Percentiles rank a stretch among this genome's conserved stretches.
Conservation (phyloP, 2,797 vertebrate genomes). For the Myotis vivesi region DNA sequence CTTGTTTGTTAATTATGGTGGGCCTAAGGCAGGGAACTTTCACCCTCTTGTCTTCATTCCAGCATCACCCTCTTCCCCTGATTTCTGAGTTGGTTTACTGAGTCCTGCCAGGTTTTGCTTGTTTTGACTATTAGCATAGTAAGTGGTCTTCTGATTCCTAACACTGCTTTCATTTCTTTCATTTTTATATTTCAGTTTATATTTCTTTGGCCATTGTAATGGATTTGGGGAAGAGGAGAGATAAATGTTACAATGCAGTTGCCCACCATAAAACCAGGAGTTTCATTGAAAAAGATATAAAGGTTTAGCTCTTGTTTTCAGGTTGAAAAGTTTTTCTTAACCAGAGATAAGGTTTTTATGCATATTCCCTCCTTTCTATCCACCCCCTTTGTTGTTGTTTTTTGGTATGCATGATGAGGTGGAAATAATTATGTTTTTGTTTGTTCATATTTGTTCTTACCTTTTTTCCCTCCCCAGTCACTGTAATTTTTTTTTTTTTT, state of each 20-base stretch:
- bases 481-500: background rate
- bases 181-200: background rate
- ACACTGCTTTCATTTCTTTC: background rate
- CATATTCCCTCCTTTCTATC: background rate
- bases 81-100: background rate
- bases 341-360: background rate
- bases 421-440: background rate
- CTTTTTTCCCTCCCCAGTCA: background rate
- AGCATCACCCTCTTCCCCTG: background rate
- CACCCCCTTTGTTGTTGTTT: background rate
- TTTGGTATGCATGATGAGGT: background rate
- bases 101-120: background rate
- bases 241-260: background rate
- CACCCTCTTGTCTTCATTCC: background rate
- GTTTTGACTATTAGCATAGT: background rate
- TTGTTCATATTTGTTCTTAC: background rate
- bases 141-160: background rate
- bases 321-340: background rate
- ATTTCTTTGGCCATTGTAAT: constrained; percentile 3
- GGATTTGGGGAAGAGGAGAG: background rate
- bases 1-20: background rate
- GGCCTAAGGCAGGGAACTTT: background rate
- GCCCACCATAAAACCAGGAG: background rate
- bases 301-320: background rate
- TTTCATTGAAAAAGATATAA: background rate